Evolutionary conservation across 2,888 invertebrate species (phyloP), one percentile per base, ranked within the genome.

Genomic region (Thysanoteuthis rhombus): DNA sequence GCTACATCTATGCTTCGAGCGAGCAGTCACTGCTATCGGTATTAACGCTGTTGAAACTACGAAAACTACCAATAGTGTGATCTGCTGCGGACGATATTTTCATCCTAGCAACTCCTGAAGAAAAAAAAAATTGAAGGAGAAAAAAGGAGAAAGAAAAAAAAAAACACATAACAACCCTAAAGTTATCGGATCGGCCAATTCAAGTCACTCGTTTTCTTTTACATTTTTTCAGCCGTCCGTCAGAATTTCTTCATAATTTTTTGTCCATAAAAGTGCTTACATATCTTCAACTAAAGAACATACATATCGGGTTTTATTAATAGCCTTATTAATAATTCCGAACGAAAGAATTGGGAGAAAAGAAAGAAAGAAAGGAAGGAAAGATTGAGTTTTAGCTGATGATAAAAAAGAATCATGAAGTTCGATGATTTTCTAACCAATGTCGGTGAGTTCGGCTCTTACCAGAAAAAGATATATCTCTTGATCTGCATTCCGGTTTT

Each of bases 371-470:
- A 16, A 36, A 12, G 75, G 19, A 75, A 75, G 12, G 12, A 75
- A 75, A n/a, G 75, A 16, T 10, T 75, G 22, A 12, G 10, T 40
- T 91, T 91, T 40, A 92, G n/a, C 40, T 40, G 92, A 28, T 92
- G 38, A 42, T 92, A 10, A 42, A 45, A 32, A n/a, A 40, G 8
- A 39, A 90, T 19, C 28, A 94, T 94, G 94, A 94, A 94, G 36
- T 95, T 95, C 92, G 95, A 95, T 90, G 95, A 95, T 58, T 95
- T 95, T 89, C 89, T 95, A 19, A 94, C 94, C 38, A 93, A 94
- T 32, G 94, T 95, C 10, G 95, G 95, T 25, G 95, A 95, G 93
- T 95, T 95, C 93, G 95, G 95, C 36, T 93, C 94, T 12, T 95
- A 94, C 93, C 95, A 95, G 94, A 95, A 95, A 90, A 89, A 95